Evolutionary conservation across 2,113 vertebrate genomes (phyloP).

Genomic region (Phalacrocorax aristotelis): DNA sequence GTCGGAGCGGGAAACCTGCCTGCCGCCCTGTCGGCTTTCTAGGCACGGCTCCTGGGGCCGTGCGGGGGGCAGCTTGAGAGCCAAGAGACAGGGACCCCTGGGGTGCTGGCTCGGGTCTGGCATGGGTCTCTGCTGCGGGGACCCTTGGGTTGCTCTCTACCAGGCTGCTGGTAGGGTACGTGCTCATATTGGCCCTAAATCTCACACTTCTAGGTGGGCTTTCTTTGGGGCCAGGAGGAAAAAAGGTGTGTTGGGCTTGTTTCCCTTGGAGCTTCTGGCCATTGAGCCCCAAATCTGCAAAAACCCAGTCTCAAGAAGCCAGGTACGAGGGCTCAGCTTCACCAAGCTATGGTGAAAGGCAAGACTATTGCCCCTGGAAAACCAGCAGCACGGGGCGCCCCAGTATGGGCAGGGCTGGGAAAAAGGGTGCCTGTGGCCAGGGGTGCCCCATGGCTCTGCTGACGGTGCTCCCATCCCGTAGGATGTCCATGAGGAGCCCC

Average conservation of each 20-base stretch:
- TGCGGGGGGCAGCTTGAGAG: accelerated
- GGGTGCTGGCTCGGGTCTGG: neutral
- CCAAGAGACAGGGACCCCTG: accelerated
- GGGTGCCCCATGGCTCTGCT: neutral
- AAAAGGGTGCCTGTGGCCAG: accelerated
- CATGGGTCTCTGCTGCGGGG: neutral
- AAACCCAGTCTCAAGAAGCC: neutral
- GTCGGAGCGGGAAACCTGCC: accelerated
- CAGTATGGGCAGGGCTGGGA: accelerated
- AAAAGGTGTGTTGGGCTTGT: neutral
- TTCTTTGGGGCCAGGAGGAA: neutral
- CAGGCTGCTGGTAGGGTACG: neutral
- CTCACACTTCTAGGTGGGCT: accelerated
- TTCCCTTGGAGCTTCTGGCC: neutral
- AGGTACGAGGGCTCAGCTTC: accelerated
- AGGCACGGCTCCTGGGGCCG: neutral
- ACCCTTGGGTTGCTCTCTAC: neutral
- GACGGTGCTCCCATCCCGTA: neutral
- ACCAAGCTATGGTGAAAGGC: accelerated
- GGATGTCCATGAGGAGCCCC: constrained; percentile 93
- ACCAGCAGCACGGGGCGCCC: neutral
- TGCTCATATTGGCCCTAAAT: accelerated
- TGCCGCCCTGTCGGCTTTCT: neutral
- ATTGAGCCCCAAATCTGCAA: neutral
- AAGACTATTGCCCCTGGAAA: accelerated